Conservation (phyloP, 2,113 vertebrate species). For the Psettodes erumei region DNA sequence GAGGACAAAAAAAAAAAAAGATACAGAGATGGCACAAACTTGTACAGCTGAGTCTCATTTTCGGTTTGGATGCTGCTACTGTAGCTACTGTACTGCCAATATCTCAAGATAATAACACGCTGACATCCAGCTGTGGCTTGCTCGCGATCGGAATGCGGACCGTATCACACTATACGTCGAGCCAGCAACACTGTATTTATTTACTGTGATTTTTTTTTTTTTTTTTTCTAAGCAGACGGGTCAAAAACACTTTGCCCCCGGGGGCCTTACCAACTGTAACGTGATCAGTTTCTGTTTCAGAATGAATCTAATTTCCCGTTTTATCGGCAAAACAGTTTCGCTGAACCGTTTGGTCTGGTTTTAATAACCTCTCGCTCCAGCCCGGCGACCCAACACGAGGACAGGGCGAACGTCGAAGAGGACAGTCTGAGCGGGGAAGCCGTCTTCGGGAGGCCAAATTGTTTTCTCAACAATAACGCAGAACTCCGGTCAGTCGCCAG, state of each 20-base stretch:
- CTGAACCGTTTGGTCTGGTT: conserved; percentile 2
- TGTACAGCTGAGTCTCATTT: conserved; percentile 3
- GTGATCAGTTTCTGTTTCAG: conserved; percentile 1
- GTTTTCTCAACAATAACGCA: conserved; percentile 13
- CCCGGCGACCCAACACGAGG: conserved; percentile 13
- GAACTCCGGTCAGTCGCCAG: conserved; percentile 45
- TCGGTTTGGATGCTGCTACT: conserved; percentile 20
- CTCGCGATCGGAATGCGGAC: background rate
- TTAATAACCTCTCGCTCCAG: conserved; percentile 29
- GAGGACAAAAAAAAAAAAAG: conserved; percentile 6
- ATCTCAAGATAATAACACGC: background rate
- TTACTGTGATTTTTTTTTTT: too few relatives aligned
- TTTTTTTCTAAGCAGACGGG: background rate
- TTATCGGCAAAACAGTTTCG: background rate
- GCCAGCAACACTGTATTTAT: background rate
- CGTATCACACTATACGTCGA: background rate
- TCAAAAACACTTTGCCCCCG: background rate
- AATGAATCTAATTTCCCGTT: conserved; percentile 20
- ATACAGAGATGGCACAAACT: conserved; percentile 30
- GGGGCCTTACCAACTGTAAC: background rate
- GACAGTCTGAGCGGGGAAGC: conserved; percentile 40
- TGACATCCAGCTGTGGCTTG: background rate
- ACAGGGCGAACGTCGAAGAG: conserved; percentile 51
- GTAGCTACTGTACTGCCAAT: conserved; percentile 7
- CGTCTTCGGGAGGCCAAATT: conserved; percentile 22